Conservation (phyloP, 2,113 vertebrate genomes). For the Eptesicus fuscus region DNA sequence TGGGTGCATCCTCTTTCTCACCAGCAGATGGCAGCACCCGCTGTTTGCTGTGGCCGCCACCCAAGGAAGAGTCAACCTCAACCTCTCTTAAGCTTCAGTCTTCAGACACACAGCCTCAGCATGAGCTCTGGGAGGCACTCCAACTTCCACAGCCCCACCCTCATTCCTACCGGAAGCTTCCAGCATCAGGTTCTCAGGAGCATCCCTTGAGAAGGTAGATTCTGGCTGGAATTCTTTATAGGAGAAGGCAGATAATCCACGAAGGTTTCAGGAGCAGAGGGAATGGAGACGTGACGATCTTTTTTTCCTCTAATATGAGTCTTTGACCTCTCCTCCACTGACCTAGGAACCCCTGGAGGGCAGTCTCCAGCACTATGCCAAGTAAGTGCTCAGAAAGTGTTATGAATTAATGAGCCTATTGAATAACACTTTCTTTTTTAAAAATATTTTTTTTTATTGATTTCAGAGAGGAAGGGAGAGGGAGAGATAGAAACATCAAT, state of each 20-base stretch:
- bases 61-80: neutral
- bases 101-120: neutral
- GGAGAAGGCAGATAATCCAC: neutral
- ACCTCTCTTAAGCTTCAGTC: too few species aligned
- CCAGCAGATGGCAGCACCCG: conserved; percentile 52
- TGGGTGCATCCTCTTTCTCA: neutral
- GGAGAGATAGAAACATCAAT: too few species aligned
- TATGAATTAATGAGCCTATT: too few species aligned
- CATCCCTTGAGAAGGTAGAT: neutral
- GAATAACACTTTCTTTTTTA: neutral
- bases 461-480: too few species aligned
- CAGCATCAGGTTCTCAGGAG: neutral
- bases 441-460: too few species aligned
- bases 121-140: fast-evolving
- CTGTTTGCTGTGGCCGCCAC: neutral
- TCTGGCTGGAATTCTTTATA: neutral
- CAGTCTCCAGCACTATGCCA: neutral
- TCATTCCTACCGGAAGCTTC: neutral
- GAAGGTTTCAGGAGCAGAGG: neutral
- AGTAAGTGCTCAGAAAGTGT: neutral
- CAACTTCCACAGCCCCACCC: neutral
- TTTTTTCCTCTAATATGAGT: too few species aligned
- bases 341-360: too few species aligned
- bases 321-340: too few species aligned
- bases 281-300: neutral